Evolutionary conservation across 2,113 vertebrate species (phyloP).

Genomic region (Leucopsar rothschildi): DNA sequence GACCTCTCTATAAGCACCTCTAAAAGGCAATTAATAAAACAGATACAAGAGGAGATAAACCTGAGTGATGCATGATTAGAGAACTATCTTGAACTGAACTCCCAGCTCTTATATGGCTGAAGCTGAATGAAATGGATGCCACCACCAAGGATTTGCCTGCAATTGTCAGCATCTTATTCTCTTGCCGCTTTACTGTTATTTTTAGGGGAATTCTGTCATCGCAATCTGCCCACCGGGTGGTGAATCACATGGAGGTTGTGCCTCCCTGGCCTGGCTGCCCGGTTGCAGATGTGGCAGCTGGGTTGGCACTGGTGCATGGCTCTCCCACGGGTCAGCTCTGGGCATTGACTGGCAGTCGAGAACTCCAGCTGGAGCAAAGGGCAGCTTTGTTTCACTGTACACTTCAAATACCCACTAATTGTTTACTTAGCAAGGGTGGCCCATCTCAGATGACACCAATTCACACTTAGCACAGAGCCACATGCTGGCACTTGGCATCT

Average conservation of each 20-base stretch:
- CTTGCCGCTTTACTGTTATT: neutral
- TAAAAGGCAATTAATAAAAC: neutral
- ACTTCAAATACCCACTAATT: neutral
- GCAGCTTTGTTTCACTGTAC: neutral
- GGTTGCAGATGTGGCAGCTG: neutral
- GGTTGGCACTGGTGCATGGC: neutral
- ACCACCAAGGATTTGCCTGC: neutral
- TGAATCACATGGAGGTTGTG: neutral
- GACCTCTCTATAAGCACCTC: neutral
- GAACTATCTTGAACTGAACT: neutral
- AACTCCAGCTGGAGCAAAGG: neutral
- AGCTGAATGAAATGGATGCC: neutral
- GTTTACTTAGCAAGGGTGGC: neutral
- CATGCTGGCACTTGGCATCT: neutral
- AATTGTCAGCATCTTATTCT: neutral
- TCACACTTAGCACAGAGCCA: neutral
- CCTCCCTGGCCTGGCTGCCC: neutral
- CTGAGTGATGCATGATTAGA: neutral
- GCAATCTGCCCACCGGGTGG: accelerated
- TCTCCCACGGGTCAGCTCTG: neutral
- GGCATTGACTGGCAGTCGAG: neutral
- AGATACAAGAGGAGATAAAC: neutral
- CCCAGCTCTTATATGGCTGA: neutral
- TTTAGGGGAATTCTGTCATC: neutral
- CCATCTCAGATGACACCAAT: neutral